Percentiles rank a stretch among this genome's conserved stretches.
These are phyloP conservation scores for Cairina moschata DNA, from an alignment of 2,113 vertebrate genomes.

Conservation along the genomic window DNA sequence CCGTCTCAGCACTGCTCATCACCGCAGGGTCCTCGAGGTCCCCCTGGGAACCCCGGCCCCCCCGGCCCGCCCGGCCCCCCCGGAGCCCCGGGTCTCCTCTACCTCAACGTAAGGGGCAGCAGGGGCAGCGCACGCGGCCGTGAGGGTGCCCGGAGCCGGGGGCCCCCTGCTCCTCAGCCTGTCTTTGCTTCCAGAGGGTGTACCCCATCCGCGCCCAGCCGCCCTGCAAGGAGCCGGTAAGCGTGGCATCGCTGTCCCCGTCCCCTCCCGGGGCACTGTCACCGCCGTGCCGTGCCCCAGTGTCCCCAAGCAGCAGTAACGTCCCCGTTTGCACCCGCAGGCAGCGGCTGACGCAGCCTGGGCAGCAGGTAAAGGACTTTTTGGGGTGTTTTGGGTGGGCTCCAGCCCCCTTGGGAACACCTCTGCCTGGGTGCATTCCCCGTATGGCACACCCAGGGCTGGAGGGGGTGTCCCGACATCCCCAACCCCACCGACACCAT, in stretches of 20 bases:
- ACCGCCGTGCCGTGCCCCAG: background rate
- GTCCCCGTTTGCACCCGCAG: background rate
- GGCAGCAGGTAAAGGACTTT: background rate
- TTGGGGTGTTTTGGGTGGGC: background rate
- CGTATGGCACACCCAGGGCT: background rate
- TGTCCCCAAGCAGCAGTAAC: rapidly evolving
- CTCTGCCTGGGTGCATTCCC: too few relatives aligned
- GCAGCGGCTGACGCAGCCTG: rapidly evolving
- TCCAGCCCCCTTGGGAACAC: background rate
- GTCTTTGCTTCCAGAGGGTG: slow-evolving; percentile 60
- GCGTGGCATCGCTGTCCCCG: rapidly evolving
- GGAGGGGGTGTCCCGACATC: background rate
- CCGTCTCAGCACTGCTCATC: background rate
- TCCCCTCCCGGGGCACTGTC: background rate
- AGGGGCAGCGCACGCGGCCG: rapidly evolving
- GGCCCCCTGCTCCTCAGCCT: background rate
- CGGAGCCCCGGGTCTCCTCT: slow-evolving; percentile 70
- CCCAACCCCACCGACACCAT: rapidly evolving
- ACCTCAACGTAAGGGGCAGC: slow-evolving; percentile 62
- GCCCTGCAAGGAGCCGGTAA: slow-evolving; percentile 69
- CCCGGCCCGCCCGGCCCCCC: slow-evolving; percentile 60
- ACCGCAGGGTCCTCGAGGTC: slow-evolving; percentile 56
- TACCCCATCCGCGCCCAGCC: background rate
- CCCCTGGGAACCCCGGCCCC: slow-evolving; percentile 9
- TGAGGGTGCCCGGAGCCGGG: rapidly evolving